Base-by-base conservation (phyloP, 2,888 invertebrate genomes). In the Trileptium ribeirensis region DNA sequence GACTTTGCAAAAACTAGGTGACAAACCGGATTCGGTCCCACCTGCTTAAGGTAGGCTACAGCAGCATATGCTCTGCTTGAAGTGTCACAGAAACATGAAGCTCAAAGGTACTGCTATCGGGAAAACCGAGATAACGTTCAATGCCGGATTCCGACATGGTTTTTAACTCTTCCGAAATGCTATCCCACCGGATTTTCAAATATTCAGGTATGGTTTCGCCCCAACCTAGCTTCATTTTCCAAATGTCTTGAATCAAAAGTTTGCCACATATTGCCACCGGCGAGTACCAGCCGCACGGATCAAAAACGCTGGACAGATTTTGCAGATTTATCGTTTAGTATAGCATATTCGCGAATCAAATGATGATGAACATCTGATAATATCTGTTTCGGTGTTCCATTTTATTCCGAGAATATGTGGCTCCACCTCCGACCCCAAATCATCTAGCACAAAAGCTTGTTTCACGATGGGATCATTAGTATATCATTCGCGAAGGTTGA, bases 1-100 rank as follows among this genome's bases (percentile, higher is more conserved):
- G 84, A 80, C 80, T 85, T 85, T 0, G 81, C 36, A 39, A 79
- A 79, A 8, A 84, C 36, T 1, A 85, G 74, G 15, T 34, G 24
- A n/a, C 74, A 80, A 24, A 24, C 64, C 0, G 64, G n/a, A 31
- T 24, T 19, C 1, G 34, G 29, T 31, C 19, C 8, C 19, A 24
- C 2, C 33, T 40, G 79, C 1, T 81, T 78, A 0, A 85, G 34
- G 78, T 85, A 86, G 24, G 84, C 81, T 29, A 70, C 77, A 0
- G 84, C 83, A 19, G 84, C 81, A 78, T 85, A 86, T 0, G 82
- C 85, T 64, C 80, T 78, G 51, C 78, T 77, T 33, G 84, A 84
- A 1, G 86, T 85, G 77, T 86, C 85, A 81, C 83, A 74, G 31
- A 70, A 29, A 31, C 29, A 36, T 70, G 70, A 33, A 70, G 29